These are phyloP conservation scores for Oikopleura dioica DNA, from an alignment of 23 tunicate genomes.

Conservation along the genomic window DNA sequence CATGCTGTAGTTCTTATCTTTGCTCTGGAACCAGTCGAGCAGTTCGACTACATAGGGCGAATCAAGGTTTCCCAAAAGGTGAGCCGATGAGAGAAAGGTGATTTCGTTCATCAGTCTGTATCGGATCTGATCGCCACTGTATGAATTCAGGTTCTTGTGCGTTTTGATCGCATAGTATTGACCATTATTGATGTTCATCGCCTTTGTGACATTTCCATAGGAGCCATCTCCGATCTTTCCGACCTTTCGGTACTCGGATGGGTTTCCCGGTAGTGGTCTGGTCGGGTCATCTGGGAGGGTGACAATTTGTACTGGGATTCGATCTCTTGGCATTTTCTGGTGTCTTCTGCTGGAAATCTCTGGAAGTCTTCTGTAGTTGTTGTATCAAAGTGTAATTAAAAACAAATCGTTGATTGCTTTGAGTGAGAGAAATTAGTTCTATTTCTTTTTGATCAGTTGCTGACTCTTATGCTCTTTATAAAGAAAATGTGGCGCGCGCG, in stretches of 20 bases:
- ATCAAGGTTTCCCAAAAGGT: background rate
- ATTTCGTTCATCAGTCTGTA: background rate
- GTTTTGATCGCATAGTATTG: slow-evolving; percentile 7
- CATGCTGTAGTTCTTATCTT: background rate
- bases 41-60: background rate
- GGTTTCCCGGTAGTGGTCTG: background rate
- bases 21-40: background rate
- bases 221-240: background rate
- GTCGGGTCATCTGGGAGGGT: background rate
- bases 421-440: too few species aligned
- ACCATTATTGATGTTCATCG: background rate
- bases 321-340: slow-evolving; percentile 11
- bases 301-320: background rate
- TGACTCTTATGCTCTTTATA: too few species aligned
- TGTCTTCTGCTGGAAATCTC: too few species aligned
- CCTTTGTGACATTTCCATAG: background rate
- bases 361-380: too few species aligned
- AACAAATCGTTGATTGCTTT: too few species aligned
- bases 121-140: background rate
- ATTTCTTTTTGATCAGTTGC: too few species aligned
- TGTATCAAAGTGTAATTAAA: too few species aligned
- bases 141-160: background rate
- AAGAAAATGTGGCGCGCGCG: too few species aligned
- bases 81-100: background rate
- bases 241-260: background rate